These are phyloP conservation scores for Lamproptera curius DNA, from an alignment of 2,888 invertebrate genomes.

Conservation along the genomic window DNA sequence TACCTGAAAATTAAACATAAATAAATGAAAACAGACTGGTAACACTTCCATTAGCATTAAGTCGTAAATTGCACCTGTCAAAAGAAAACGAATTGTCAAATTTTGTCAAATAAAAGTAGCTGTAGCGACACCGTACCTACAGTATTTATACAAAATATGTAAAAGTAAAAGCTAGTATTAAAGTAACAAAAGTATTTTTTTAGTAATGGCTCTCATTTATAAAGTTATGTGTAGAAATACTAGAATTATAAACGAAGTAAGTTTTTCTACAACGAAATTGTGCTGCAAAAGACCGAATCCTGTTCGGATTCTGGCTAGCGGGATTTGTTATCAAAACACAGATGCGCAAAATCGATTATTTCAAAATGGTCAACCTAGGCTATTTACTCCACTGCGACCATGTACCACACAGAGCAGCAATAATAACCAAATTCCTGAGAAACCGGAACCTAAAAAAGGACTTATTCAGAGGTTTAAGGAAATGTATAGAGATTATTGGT, in stretches of 20 bases:
- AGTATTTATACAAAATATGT: constrained; percentile 22
- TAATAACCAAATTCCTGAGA: constrained; percentile 28
- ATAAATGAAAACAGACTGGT: no score
- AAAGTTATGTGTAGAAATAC: constrained; percentile 50
- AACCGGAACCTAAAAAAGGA: constrained; percentile 57
- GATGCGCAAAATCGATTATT: constrained; percentile 30
- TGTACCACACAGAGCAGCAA: constrained; percentile 36
- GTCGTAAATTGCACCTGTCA: constrained; percentile 1
- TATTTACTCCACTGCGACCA: constrained; percentile 33
- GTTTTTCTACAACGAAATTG: constrained; percentile 55
- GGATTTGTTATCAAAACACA: constrained; percentile 42
- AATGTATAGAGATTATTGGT: constrained; percentile 98
- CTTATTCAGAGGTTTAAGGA: constrained; percentile 91
- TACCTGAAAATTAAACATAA: no score
- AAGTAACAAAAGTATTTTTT: constrained; percentile 4
- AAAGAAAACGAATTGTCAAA: constrained; percentile 7
- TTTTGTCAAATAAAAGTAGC: constrained; percentile 5
- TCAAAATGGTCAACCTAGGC: constrained; percentile 33
- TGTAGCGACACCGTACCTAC: neutral
- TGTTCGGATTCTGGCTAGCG: constrained; percentile 44
- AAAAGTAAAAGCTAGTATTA: constrained; percentile 20
- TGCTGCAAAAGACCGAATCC: constrained; percentile 39
- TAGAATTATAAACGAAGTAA: constrained; percentile 43
- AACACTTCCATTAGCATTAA: no score
- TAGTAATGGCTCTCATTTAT: constrained; percentile 53